A percentile compares a stretch with the other conserved stretches of the same genome.
phyloP scores from a whole-genome alignment of 2,797 vertebrate genomes.

The Melopsittacus undulatus region DNA sequence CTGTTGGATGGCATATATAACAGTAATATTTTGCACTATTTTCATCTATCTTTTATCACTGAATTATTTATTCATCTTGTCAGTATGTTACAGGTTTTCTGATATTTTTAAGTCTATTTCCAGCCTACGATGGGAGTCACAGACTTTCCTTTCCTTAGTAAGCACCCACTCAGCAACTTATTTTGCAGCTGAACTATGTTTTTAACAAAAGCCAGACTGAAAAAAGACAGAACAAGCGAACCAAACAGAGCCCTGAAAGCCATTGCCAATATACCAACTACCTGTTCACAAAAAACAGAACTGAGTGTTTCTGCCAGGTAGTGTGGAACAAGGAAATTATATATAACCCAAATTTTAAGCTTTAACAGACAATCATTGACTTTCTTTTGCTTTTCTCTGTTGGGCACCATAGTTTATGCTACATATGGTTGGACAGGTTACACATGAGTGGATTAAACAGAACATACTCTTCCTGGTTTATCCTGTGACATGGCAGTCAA shows the following conservation, averaged over 20 bases:
- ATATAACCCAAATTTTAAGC: neutral
- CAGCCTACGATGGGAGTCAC: neutral
- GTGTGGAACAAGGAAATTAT: neutral
- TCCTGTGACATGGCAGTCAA: rapidly evolving
- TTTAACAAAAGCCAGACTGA: neutral
- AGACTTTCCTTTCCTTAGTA: neutral
- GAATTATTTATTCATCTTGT: constrained; percentile 25
- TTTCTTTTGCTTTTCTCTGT: neutral
- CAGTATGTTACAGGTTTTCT: neutral
- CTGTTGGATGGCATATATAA: neutral
- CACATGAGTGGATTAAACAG: neutral
- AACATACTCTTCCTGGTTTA: neutral
- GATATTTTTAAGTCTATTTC: constrained; percentile 15
- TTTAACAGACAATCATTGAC: neutral
- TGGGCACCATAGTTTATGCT: neutral
- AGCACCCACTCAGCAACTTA: neutral
- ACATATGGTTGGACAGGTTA: neutral
- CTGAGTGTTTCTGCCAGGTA: neutral
- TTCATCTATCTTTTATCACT: neutral
- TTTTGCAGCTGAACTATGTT: neutral
- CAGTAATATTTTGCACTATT: neutral
- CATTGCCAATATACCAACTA: neutral
- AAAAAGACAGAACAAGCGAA: neutral
- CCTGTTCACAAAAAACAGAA: neutral
- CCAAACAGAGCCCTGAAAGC: neutral